These are phyloP conservation scores for Brachionus sp. DNA, from an alignment of 1,140 invertebrate genomes.

Conservation along the genomic window DNA sequence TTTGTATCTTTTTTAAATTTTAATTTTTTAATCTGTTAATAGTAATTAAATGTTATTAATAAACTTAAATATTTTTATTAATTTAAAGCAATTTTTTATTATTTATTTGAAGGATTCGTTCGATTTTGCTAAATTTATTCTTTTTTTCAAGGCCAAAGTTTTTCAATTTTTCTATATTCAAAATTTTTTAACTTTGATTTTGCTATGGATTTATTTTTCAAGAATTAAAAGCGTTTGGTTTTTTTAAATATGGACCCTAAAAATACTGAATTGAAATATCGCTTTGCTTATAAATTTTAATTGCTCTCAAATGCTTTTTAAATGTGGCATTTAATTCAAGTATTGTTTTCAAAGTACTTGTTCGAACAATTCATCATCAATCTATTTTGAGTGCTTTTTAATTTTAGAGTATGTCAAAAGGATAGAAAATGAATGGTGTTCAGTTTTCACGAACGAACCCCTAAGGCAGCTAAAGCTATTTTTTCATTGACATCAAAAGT, in stretches of 20 bases:
- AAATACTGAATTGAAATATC: neutral
- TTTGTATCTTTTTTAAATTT: neutral
- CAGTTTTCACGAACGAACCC: neutral
- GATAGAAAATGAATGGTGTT: neutral
- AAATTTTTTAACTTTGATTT: neutral
- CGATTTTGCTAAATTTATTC: no score
- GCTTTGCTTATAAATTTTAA: neutral
- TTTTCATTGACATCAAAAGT: neutral
- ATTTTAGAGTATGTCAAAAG: neutral
- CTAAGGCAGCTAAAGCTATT: neutral
- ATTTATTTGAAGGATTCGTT: no score
- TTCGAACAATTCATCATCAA: neutral
- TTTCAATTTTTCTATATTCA: no score
- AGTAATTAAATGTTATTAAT: neutral
- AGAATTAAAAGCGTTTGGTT: neutral
- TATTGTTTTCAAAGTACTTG: conserved; percentile 3
- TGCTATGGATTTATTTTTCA: neutral
- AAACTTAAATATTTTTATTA: neutral
- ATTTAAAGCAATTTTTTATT: neutral
- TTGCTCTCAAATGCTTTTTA: neutral
- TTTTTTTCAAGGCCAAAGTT: no score
- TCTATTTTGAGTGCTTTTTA: neutral
- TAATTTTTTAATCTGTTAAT: conserved; percentile 4
- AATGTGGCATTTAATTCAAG: neutral
- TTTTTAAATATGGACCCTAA: neutral